Base-by-base conservation (phyloP, 2,113 vertebrate genomes). In the Buteo buteo region DNA sequence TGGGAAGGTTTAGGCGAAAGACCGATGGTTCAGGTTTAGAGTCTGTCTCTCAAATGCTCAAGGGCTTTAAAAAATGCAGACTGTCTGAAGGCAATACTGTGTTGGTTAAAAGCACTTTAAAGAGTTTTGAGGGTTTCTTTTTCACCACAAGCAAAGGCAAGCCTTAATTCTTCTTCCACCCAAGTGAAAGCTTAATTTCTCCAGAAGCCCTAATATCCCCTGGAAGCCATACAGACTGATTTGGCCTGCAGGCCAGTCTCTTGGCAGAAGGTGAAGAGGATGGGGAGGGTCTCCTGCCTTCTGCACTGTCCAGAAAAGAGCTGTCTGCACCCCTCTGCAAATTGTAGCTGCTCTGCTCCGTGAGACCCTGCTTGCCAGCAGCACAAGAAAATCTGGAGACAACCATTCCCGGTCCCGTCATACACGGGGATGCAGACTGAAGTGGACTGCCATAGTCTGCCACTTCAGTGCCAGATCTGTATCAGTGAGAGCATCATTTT, bases 1-100 rank as follows among this genome's bases (percentile, higher is more conserved):
- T 31, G 29, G 50, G 29, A 93, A 82, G 22, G 5, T 74, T 85
- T 59, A 85, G 38, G 32, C 3, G 4, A 84, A 71, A 93, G 65
- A 87, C 8, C 0, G 0, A 18, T 3, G 3, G 7, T 42, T 74
- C 19, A 16, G 49, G 19, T 70, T 88, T 70, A 49, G 7, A 36
- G 34, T 50, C 28, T 86, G 45, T 57, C 34, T 61, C 50, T 83
- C 54, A 85, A 81, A 78, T 32, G 19, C 25, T 81, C 40, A 91
- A 81, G 22, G 32, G 28, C 29, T 87, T 85, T 76, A 21, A 74
- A 87, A 90, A 71, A 32, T 8, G 10, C 15, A 5, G 1, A 44
- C 16, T 72, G 7, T 38, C 69, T 42, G 32, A 70, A 82, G 52
- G 21, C n/a, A 80, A 45, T 54, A 36, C 17, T 47, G 10, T 40